These are phyloP conservation scores for Engystomops pustulosus DNA, from an alignment of 2,113 vertebrate genomes.

Conservation along the genomic window DNA sequence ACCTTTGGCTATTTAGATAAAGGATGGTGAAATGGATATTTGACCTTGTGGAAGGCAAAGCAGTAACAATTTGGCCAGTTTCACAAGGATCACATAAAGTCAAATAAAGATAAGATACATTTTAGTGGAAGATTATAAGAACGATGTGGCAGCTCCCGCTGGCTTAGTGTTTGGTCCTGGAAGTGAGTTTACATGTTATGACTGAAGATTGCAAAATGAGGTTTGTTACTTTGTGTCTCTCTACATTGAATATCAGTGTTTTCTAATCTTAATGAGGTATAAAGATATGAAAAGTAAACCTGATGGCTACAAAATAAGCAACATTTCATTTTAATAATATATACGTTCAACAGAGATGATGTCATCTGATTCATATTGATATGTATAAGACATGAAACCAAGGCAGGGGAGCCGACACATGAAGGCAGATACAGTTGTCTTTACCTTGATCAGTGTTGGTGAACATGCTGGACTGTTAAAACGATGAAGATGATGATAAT, in stretches of 20 bases:
- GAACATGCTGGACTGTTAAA: neutral
- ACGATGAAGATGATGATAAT: neutral
- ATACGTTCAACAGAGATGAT: neutral
- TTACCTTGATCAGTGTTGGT: too few relatives aligned
- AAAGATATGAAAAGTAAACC: neutral
- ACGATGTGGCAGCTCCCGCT: neutral
- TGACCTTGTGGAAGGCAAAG: too few relatives aligned
- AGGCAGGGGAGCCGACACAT: constrained; percentile 1
- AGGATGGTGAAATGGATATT: neutral
- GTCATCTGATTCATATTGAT: neutral
- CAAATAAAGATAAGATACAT: neutral
- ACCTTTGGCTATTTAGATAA: too few relatives aligned
- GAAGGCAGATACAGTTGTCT: neutral
- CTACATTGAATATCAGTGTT: neutral
- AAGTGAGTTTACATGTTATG: too few relatives aligned
- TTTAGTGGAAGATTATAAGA: neutral
- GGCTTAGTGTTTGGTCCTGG: neutral
- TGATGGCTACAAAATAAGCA: constrained; percentile 39
- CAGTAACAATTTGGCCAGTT: too few relatives aligned
- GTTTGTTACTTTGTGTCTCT: neutral
- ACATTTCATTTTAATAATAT: neutral
- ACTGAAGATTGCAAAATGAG: too few relatives aligned
- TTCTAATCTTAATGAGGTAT: neutral
- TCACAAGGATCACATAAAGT: too few relatives aligned
- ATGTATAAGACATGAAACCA: constrained; percentile 12